These are phyloP conservation scores for Acrobasis consociella DNA, from an alignment of 2,888 invertebrate genomes.

Conservation along the genomic window DNA sequence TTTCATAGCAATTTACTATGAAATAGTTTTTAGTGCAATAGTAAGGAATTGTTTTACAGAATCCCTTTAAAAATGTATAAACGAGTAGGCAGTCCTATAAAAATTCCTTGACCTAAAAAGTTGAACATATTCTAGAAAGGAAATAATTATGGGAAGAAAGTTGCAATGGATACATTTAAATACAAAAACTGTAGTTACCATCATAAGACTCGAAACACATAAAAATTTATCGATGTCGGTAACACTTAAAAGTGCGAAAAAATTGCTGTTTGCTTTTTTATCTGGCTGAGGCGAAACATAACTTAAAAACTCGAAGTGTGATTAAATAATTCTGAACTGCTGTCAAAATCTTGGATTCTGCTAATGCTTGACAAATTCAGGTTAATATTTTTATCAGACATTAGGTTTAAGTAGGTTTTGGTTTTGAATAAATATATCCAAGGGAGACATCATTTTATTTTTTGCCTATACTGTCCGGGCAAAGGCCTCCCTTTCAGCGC, in stretches of 20 bases:
- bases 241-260: background rate
- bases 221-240: conserved; percentile 4
- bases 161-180: conserved; percentile 1
- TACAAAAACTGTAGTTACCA: background rate
- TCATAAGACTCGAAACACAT: background rate
- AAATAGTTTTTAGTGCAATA: too few species aligned
- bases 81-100: background rate
- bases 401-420: too few species aligned
- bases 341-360: background rate
- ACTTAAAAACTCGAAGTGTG: background rate
- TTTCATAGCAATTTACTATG: too few species aligned
- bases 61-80: background rate
- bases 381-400: background rate
- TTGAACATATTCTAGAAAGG: background rate
- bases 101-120: background rate
- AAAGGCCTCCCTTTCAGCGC: too few species aligned
- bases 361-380: background rate
- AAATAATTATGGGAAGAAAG: background rate
- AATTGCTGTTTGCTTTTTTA: background rate
- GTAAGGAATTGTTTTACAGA: background rate
- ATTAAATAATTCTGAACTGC: background rate
- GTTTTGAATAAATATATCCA: too few species aligned
- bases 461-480: too few species aligned
- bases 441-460: too few species aligned
- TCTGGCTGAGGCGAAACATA: background rate